Base-by-base conservation (phyloP, 2,888 invertebrate genomes). In the Myopa tessellatipennis region DNA sequence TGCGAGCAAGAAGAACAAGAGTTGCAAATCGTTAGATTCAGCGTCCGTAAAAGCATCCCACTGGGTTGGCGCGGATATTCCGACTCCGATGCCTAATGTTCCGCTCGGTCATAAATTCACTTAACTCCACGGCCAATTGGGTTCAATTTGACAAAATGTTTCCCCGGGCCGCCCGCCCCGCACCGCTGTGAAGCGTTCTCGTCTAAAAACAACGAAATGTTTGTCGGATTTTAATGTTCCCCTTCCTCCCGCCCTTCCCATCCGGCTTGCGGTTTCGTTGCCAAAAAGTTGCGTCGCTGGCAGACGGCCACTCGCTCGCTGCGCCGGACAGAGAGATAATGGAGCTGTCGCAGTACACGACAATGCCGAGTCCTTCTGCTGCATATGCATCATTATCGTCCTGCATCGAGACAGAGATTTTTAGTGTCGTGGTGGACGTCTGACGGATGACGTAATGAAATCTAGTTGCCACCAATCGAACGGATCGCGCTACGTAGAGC, bases 61-160 rank as follows among this genome's bases (percentile, higher is more conserved):
- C n/a, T 38, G 40, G 73, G 73, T 61, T 74, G 67, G 67, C 67
- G 67, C 74, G 45, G 63, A 63, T 74, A 63, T 40, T 34, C 78
- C 81, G 84, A 85, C 84, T 84, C 76, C 81, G 83, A 81, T 83
- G 81, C 82, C 85, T 85, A 85, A 85, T 84, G 84, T 83, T 84
- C 82, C 82, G 81, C 83, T 82, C 79, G 82, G 81, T 82, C 84
- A 86, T 86, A 85, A 85, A 85, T 86, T 83, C 77, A 78, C 75
- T 79, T 78, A 79, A 71, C 78, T 83, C 81, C 84, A 85, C 82
- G 84, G 82, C 82, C 86, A 85, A 85, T 86, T 86, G 86, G 82
- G 80, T 86, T 86, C 86, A 86, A 85, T 85, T 84, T 83, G 86
- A 83, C 85, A 86, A 86, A 85, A 83, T 86, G 86, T 86, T 86